Evolutionary conservation across 2,113 vertebrate genomes (phyloP), one percentile per base, ranked within the genome.

Genomic region (Pholis gunnellus): DNA sequence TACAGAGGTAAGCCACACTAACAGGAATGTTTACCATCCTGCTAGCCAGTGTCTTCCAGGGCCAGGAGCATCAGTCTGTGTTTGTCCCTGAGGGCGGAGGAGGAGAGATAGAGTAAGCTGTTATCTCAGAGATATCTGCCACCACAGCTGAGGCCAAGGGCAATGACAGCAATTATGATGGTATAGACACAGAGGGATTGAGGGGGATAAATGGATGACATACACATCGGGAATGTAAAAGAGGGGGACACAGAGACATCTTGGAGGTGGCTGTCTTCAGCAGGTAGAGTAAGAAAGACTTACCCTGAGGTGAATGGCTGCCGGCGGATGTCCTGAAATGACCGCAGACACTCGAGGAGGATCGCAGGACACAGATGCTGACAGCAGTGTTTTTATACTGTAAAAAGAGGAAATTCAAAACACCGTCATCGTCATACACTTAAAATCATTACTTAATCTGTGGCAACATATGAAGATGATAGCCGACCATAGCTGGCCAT

Each of bases 101-200:
- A 75, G 59, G 59, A 69, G 68, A 80, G 66, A 72, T 5, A n/a
- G 78, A 71, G 61, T 74, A 72, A 66, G 76, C 78, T 69, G 79
- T 83, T 89, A 90, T 92, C 88, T 87, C 36, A 9, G 63, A 76
- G 78, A 86, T 76, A 87, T 90, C 89, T 84, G 60, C 67, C 76
- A 57, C 72, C 79, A 76, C 87, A 83, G 89, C 88, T 85, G 82
- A 87, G 79, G 83, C 81, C 83, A 61, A 88, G 74, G 83, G 84
- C 82, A 89, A 48, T 13, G 72, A 78, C 78, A 78, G 79, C 84
- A 82, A 84, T 83, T 77, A 71, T 66, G 61, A 82, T 22, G 71
- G 40, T 29, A 44, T 13, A 57, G 80, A 59, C 70, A 82, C 1
- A 78, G 50, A 76, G 70, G 79, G 64, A 71, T 9, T 64, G 56